Base-by-base conservation (phyloP, 1,140 invertebrate species). In the Chymomyza costata region DNA sequence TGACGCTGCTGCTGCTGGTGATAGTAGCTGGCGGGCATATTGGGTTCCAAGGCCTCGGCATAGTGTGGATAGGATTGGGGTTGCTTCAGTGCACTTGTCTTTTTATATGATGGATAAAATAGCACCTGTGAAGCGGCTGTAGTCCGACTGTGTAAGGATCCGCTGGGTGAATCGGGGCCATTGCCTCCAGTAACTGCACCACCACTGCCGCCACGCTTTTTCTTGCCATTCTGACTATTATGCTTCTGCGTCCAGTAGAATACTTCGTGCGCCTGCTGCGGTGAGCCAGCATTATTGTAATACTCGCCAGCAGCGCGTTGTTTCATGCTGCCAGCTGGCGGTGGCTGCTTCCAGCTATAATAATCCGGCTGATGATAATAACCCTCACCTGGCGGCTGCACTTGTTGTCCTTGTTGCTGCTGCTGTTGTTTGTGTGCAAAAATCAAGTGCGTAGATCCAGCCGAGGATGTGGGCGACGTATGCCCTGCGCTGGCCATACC, bases 61-160 rank as follows among this genome's bases (percentile, higher is more conserved):
- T 84, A 84, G 10, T 84, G 82, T 40, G 76, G 65, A 82, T 76
- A 71, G 10, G 61, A 16, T 47, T 59, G 61, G 38, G 82, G 83
- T 6, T 71, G 83, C 40, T 87, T 64, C 34, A 65, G 49, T 16
- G 59, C 30, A 85, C 82, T 71, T 84, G 85, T 66, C 85, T 89
- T 85, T 86, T 89, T 85, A 31, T 85, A 85, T 34, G 83, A 85
- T 18, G 83, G 83, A 53, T 85, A 85, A 35, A 85, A 83, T 15
- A 82, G 40, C 25, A 82, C 78, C 39, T 83, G 82, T 6, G 82
- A 84, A 7, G 73, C 68, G 15, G 82, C 82, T 6, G 82, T 83
- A 3, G 56, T 65, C 6, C 76, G 82, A 21, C 82, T 82, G 30
- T 84, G 82, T n/a, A 84, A 51, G 0, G 82, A 84, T 35, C 82